Percentiles rank a stretch among this genome's conserved stretches.
Evolutionary conservation across 1,140 invertebrate species (phyloP).

Genomic region (Manduca sexta): DNA sequence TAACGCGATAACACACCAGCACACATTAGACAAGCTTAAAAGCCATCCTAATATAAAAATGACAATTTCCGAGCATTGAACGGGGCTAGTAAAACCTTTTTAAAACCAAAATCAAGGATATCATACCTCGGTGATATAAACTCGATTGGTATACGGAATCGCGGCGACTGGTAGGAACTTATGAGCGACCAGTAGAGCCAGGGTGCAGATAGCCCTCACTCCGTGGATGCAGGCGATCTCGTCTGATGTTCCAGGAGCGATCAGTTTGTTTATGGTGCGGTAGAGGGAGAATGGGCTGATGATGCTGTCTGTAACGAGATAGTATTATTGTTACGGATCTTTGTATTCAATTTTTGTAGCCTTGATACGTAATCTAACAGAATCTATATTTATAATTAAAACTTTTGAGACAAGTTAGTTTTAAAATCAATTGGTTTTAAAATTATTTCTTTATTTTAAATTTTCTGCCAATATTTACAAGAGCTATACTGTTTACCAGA

Average conservation of each 20-base stretch:
- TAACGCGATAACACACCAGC: too few relatives aligned
- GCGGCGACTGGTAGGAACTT: constrained; percentile 76
- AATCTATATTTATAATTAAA: too few relatives aligned
- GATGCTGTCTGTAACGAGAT: constrained; percentile 26
- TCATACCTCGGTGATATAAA: constrained; percentile 75
- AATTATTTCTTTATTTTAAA: too few relatives aligned
- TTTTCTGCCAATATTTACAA: too few relatives aligned
- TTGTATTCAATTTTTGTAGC: too few relatives aligned
- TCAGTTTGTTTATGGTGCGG: constrained; percentile 71
- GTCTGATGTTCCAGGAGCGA: constrained; percentile 66
- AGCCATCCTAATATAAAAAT: too few relatives aligned
- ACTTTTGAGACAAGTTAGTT: too few relatives aligned
- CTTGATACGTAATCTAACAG: too few relatives aligned
- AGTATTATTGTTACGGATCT: background rate
- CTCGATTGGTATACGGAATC: constrained; percentile 77
- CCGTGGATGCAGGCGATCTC: constrained; percentile 79
- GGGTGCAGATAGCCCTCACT: constrained; percentile 74
- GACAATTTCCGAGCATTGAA: background rate
- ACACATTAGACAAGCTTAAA: too few relatives aligned
- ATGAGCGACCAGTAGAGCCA: constrained; percentile 76
- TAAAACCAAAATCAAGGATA: too few relatives aligned
- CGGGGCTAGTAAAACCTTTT: background rate
- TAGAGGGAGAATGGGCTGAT: constrained; percentile 54
- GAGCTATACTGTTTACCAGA: constrained; percentile 8
- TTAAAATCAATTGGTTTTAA: too few relatives aligned